These are phyloP conservation scores for Argopecten irradians DNA, from an alignment of 1,140 invertebrate species.

Conservation along the genomic window DNA sequence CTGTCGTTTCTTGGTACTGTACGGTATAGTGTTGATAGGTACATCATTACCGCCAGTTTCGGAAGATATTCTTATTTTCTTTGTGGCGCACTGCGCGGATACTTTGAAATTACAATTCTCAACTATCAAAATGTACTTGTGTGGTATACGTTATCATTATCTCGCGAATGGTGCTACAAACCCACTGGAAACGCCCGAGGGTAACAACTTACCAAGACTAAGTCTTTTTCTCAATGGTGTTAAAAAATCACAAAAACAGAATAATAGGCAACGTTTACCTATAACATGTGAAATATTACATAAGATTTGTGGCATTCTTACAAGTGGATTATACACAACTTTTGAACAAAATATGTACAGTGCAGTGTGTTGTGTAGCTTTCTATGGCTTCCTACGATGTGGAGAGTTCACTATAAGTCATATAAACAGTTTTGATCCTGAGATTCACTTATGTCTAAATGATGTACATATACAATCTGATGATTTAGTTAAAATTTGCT, in stretches of 20 bases:
- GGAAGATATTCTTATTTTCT: not conserved
- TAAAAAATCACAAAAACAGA: not conserved
- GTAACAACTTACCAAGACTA: not conserved
- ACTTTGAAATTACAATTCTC: not conserved
- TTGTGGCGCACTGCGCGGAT: not conserved
- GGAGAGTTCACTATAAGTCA: not conserved
- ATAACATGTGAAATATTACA: not conserved
- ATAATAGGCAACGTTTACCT: not conserved
- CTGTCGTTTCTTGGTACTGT: not conserved
- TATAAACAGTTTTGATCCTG: too few relatives aligned
- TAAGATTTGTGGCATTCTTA: not conserved
- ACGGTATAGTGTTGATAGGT: not conserved
- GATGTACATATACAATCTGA: too few relatives aligned
- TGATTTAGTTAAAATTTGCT: too few relatives aligned
- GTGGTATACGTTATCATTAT: not conserved
- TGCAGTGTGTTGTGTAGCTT: not conserved
- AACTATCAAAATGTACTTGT: slow-evolving; percentile 25
- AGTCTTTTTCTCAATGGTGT: not conserved
- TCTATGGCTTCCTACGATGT: not conserved
- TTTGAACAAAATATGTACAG: not conserved
- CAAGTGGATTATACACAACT: not conserved
- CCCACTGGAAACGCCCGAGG: not conserved
- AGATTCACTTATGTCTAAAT: too few relatives aligned
- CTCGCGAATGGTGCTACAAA: not conserved
- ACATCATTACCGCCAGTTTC: not conserved